A percentile compares a stretch with the other conserved stretches of the same genome.
These are phyloP conservation scores for Drosophila sp. DNA, from an alignment of 1,140 invertebrate genomes.

Conservation along the genomic window DNA sequence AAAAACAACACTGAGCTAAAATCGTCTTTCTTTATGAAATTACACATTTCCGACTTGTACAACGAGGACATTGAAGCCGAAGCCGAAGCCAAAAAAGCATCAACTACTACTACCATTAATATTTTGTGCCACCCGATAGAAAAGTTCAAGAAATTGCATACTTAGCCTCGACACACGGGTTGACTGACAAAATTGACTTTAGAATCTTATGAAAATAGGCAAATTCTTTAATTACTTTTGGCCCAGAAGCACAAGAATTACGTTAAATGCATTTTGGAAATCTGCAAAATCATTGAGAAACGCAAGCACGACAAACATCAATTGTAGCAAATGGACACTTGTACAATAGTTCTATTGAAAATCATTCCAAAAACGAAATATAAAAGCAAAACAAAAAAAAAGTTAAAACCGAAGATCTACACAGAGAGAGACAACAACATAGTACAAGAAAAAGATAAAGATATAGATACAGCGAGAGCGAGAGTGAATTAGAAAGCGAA, in stretches of 20 bases:
- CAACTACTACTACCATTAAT: conserved; percentile 41
- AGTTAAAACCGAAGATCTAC: conserved; percentile 39
- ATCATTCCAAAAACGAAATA: conserved; percentile 35
- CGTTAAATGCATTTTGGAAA: conserved; percentile 78
- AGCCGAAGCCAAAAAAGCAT: conserved; percentile 69
- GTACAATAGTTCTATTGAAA: conserved; percentile 83
- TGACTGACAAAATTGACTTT: conserved; percentile 61
- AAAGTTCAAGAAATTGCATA: conserved; percentile 26
- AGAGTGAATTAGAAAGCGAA: conserved; percentile 8
- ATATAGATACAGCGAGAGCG: too few relatives aligned
- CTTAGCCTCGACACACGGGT: conserved; percentile 18
- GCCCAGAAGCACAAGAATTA: conserved; percentile 31
- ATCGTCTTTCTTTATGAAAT: conserved; percentile 79
- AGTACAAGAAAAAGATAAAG: conserved; percentile 20
- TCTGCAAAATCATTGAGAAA: conserved; percentile 79
- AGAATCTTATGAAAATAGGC: conserved; percentile 37
- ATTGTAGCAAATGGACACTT: conserved; percentile 83
- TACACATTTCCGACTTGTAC: conserved; percentile 83
- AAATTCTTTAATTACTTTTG: conserved; percentile 50
- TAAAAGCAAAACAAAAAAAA: conserved; percentile 28
- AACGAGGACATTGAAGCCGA: conserved; percentile 67
- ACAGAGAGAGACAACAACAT: conserved; percentile 55
- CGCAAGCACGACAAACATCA: conserved; percentile 56
- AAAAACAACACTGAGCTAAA: conserved; percentile 64
- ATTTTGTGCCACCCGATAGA: conserved; percentile 41